Evolutionary conservation across 53 echinoderm and acorn worm species (phyloP).

Genomic region (Holothuria scabra): DNA sequence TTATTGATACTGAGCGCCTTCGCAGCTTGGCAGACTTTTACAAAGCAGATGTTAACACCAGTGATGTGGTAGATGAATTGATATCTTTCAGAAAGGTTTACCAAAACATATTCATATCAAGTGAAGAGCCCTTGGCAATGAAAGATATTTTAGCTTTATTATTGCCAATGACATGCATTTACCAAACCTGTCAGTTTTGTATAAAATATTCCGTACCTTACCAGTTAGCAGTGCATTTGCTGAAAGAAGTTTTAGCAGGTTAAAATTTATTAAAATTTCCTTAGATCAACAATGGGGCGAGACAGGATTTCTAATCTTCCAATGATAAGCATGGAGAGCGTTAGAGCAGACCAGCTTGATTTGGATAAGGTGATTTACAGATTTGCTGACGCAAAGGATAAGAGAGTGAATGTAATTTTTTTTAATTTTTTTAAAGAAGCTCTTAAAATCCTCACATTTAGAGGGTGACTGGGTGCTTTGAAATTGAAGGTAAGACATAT

Average conservation of each 20-base stretch:
- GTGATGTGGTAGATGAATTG: constrained; percentile 6
- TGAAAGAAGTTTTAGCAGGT: constrained; percentile 15
- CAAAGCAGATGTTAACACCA: neutral
- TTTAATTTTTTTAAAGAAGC: too few relatives aligned
- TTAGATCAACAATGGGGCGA: constrained; percentile 8
- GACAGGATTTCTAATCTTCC: neutral
- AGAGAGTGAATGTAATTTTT: too few relatives aligned
- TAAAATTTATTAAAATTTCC: constrained; percentile 2
- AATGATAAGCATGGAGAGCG: neutral
- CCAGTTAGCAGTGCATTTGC: neutral
- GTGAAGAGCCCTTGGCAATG: constrained; percentile 11
- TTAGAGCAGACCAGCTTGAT: constrained; percentile 16
- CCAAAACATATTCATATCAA: neutral
- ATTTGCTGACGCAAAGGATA: too few relatives aligned
- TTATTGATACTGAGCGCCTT: constrained; percentile 3
- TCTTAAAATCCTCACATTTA: too few relatives aligned
- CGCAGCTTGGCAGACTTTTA: constrained; percentile 8
- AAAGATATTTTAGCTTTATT: neutral
- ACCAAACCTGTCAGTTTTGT: constrained; percentile 5
- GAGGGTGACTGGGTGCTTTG: too few relatives aligned
- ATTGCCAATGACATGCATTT: constrained; percentile 9
- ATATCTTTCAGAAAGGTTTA: neutral
- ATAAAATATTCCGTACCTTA: constrained; percentile 15
- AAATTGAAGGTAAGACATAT: too few relatives aligned
- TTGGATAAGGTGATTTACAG: neutral